Conservation (phyloP, 2,113 vertebrate genomes). For the Coryphaenoides rupestris region DNA sequence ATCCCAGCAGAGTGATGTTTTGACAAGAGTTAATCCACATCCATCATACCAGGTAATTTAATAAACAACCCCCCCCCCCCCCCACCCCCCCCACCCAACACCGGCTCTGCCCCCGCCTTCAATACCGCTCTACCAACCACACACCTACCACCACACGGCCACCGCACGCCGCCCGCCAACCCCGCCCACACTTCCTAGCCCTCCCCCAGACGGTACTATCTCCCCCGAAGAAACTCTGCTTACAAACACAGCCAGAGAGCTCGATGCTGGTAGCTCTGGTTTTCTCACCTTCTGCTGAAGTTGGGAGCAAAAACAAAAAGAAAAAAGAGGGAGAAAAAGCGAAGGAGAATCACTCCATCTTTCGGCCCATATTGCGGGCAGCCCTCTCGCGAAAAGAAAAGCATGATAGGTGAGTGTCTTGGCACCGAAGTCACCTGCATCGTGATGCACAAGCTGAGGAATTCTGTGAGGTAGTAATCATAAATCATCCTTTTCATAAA, state of each 20-base stretch:
- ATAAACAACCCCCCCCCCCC: slow-evolving; percentile 63
- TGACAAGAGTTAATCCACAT: slow-evolving; percentile 78
- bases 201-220: slow-evolving; percentile 66
- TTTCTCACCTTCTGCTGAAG: slow-evolving; percentile 75
- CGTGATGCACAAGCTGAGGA: slow-evolving; percentile 48
- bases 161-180: too few relatives aligned
- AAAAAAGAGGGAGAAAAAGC: slow-evolving; percentile 58
- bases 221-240: slow-evolving; percentile 67
- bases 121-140: too few relatives aligned
- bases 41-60: slow-evolving; percentile 77
- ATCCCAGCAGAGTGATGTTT: slow-evolving; percentile 71
- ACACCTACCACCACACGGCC: too few relatives aligned
- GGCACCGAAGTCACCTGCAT: slow-evolving; percentile 60
- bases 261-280: slow-evolving; percentile 70
- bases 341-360: slow-evolving; percentile 67
- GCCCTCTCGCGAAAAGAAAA: slow-evolving; percentile 56
- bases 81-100: too few relatives aligned
- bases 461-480: slow-evolving; percentile 50
- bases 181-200: slow-evolving; percentile 31
- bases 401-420: slow-evolving; percentile 40
- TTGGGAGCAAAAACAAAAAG: slow-evolving; percentile 40
- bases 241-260: slow-evolving; percentile 61
- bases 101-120: too few relatives aligned
- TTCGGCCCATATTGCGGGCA: slow-evolving; percentile 65
- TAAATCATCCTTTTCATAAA: slow-evolving; percentile 51